Percentiles rank a stretch among this genome's conserved stretches.
phyloP scores from a whole-genome alignment of 2,113 vertebrate species.

The Epinephelus cyanopodus region DNA sequence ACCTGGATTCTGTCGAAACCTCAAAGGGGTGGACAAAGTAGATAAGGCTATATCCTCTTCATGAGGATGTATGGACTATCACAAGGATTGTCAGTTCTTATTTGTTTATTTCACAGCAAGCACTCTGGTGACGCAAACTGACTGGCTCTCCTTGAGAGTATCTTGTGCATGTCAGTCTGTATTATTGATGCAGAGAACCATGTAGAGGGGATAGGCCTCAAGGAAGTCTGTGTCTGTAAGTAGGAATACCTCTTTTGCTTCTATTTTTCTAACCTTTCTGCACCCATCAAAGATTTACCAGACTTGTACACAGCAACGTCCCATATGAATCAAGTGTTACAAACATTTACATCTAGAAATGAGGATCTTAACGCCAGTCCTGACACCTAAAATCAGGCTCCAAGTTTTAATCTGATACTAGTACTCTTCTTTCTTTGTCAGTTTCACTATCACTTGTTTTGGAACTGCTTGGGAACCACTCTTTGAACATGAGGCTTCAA shows the following conservation, averaged over 20 bases:
- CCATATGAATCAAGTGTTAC: background rate
- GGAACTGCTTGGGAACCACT: background rate
- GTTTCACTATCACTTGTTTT: background rate
- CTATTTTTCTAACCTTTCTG: constrained; percentile 29
- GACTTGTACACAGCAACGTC: background rate
- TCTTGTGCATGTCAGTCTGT: constrained; percentile 78
- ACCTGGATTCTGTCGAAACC: constrained; percentile 53
- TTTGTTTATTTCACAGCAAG: constrained; percentile 75
- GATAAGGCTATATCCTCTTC: constrained; percentile 57
- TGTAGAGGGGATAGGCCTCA: constrained; percentile 61
- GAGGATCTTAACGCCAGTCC: background rate
- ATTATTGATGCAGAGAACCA: constrained; percentile 76
- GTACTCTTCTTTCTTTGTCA: no score
- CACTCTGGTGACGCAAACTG: constrained; percentile 63
- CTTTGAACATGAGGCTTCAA: background rate
- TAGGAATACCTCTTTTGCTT: constrained; percentile 10
- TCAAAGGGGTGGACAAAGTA: constrained; percentile 21
- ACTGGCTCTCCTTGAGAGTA: constrained; percentile 78
- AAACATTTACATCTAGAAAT: background rate
- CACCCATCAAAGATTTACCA: background rate
- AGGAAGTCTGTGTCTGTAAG: constrained; percentile 53
- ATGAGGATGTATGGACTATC: constrained; percentile 75
- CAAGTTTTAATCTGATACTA: background rate
- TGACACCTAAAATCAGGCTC: background rate
- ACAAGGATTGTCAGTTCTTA: constrained; percentile 78